Percentiles rank a stretch among this genome's conserved stretches.
phyloP scores from a whole-genome alignment of 2,888 invertebrate genomes.

The Eretmocerus hayati region DNA sequence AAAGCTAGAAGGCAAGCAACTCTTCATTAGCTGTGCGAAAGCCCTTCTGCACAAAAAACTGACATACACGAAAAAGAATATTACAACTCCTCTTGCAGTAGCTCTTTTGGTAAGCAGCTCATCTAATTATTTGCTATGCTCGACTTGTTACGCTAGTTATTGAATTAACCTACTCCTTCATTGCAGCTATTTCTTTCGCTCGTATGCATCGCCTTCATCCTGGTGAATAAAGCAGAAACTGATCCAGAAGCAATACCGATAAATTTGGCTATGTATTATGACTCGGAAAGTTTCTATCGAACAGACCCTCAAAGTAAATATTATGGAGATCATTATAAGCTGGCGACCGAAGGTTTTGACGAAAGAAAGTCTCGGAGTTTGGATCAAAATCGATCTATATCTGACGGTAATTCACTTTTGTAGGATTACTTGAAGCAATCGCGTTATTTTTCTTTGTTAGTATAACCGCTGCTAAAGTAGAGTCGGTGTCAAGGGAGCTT shows the following conservation, averaged over 20 bases:
- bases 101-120: neutral
- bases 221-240: too few relatives aligned
- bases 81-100: neutral
- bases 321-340: slow-evolving; percentile 25
- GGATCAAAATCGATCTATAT: neutral
- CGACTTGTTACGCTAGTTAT: neutral
- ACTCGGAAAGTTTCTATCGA: slow-evolving; percentile 33
- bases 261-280: slow-evolving; percentile 35
- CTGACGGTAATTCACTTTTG: too few relatives aligned
- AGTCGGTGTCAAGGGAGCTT: too few relatives aligned
- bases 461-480: too few relatives aligned
- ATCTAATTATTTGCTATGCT: neutral
- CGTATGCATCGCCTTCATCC: too few relatives aligned
- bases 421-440: too few relatives aligned
- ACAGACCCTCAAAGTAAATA: slow-evolving; percentile 14
- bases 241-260: slow-evolving; percentile 28
- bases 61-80: neutral
- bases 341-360: slow-evolving; percentile 23
- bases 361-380: slow-evolving; percentile 11
- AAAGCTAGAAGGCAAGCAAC: neutral
- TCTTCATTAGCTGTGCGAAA: neutral
- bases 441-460: too few relatives aligned
- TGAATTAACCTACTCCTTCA: neutral
- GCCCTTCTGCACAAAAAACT: neutral
- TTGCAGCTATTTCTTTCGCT: neutral